Percentiles rank a stretch among this genome's conserved stretches.
Conservation (phyloP, 2,888 invertebrate genomes). For the Eueremaeus valkanovi region DNA sequence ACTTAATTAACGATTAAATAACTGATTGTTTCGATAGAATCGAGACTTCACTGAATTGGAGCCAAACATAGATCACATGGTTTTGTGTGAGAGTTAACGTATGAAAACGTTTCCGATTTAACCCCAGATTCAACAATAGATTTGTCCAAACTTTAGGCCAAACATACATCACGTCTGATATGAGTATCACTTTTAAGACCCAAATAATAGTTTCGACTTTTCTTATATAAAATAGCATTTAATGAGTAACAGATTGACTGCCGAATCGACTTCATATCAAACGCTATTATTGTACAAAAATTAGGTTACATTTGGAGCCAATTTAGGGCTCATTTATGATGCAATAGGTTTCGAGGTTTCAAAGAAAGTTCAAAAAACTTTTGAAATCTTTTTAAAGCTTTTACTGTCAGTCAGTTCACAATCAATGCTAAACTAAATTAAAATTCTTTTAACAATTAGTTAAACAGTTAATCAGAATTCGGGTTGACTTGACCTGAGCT, state of each 20-base stretch:
- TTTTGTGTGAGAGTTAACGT: not conserved
- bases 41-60: not conserved
- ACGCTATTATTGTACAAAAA: not conserved
- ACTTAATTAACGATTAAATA: no score
- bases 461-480: no score
- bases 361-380: not conserved
- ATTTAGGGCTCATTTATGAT: not conserved
- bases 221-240: no score
- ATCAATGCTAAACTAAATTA: no score
- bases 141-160: not conserved
- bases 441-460: no score
- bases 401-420: not conserved
- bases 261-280: not conserved
- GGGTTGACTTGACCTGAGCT: no score
- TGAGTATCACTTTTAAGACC: not conserved
- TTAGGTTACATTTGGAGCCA: not conserved
- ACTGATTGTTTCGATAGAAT: no score
- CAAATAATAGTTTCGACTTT: not conserved
- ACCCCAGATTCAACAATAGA: no score
- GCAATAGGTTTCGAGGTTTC: not conserved
- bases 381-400: not conserved
- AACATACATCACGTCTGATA: not conserved
- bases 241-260: no score
- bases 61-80: not conserved
- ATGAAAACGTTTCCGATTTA: not conserved